These are phyloP conservation scores for Thymallus thymallus DNA, from an alignment of 2,113 vertebrate genomes.

Conservation along the genomic window DNA sequence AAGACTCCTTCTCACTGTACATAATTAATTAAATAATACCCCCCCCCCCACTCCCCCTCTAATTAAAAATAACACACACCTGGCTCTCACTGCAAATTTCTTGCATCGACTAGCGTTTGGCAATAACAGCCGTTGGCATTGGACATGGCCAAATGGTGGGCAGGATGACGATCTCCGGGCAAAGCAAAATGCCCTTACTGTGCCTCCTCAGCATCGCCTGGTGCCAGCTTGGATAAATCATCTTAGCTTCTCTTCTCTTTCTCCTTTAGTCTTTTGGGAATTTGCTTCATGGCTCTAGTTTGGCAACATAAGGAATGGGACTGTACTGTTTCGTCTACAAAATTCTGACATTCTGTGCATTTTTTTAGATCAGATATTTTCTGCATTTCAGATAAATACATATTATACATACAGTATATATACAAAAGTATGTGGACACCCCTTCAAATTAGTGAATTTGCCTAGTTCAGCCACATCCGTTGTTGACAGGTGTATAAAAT, in stretches of 20 bases:
- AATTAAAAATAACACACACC: conserved; percentile 40
- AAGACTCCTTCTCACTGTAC: conserved; percentile 27
- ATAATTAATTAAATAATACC: conserved; percentile 42
- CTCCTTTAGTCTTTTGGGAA: conserved; percentile 13
- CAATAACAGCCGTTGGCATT: conserved; percentile 24
- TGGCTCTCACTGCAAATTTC: conserved; percentile 32
- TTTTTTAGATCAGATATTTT: background rate
- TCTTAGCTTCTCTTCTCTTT: conserved; percentile 31
- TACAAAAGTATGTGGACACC: no score
- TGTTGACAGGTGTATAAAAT: no score
- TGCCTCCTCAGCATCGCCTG: conserved; percentile 16
- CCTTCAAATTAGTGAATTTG: no score
- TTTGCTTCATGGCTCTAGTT: conserved; percentile 2
- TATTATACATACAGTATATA: no score
- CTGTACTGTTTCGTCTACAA: background rate
- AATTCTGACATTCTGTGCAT: background rate
- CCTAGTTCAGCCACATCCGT: no score
- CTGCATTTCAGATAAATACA: background rate
- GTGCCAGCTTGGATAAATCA: conserved; percentile 32
- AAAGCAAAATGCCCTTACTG: conserved; percentile 32
- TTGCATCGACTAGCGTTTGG: conserved; percentile 30
- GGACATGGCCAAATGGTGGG: conserved; percentile 32
- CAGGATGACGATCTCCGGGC: conserved; percentile 25
- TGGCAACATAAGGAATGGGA: conserved; percentile 9
- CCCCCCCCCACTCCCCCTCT: conserved; percentile 22